Base-by-base conservation (phyloP, 2,113 vertebrate species). In the Bujurquina vittata region DNA sequence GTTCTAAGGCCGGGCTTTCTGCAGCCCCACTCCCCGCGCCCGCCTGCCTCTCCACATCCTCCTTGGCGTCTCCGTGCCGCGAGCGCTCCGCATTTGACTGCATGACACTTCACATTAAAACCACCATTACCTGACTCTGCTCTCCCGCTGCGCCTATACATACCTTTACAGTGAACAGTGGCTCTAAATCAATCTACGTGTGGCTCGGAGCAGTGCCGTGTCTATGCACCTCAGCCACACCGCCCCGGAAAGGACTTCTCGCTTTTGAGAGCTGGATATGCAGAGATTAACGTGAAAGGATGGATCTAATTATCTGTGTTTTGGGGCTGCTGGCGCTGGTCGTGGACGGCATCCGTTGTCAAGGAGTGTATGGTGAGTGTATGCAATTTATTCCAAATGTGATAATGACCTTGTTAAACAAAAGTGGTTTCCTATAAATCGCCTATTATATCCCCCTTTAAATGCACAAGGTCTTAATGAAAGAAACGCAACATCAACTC, bases 291-390 rank as follows among this genome's bases (percentile, higher is more conserved):
- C 96, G 96, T 96, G 91, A 91, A 95, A 88, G 95, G 96, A 98
- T 98, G 97, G 97, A 98, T 97, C 95, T 97, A 93, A 96, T 95
- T 93, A 95, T 94, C 94, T 93, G 94, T 80, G 93, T 97, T 94
- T 93, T 96, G 95, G 96, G 97, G 95, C 93, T 98, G 90, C 96
- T 98, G 93, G 93, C 95, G 87, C 96, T 97, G 88, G 81, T 97
- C 83, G 93, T 97, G 94, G 96, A 97, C 89, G 95, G 96, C 90
- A 93, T 97, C 92, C 95, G 93, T 65, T 96, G 95, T 91, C 96
- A 98, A 93, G 97, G 97, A 96, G 97, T 98, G 86, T 98, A 98
- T 87, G 97, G 97, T 98, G 93, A 98, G 97, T 97, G 52, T 58
- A 6, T 83, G 75, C 74, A 79, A 22, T 73, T 43, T 56, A 40